phyloP scores from a whole-genome alignment of 2,797 vertebrate genomes.

The Macropodus opercularis region DNA sequence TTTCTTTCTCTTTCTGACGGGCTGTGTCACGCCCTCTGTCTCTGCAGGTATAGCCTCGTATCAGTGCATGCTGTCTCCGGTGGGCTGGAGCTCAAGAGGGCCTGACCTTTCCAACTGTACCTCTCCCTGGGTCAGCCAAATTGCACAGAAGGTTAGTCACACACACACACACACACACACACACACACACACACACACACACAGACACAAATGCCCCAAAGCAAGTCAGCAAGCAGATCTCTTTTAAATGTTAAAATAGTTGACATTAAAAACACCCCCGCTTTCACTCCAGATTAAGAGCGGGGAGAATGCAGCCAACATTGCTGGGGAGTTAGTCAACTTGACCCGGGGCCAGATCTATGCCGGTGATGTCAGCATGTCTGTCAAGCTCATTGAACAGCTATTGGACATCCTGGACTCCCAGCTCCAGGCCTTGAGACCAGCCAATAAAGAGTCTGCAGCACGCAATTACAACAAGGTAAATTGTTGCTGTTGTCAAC shows the following conservation, averaged over 20 bases:
- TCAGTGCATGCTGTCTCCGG: constrained; percentile 87
- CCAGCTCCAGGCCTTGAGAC: constrained; percentile 91
- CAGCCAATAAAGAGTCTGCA: constrained; percentile 90
- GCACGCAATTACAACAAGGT: constrained; percentile 95
- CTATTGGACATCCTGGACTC: constrained; percentile 93
- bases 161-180: constrained; percentile 27
- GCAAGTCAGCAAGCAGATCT: constrained; percentile 45
- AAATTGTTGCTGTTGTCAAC: constrained; percentile 30
- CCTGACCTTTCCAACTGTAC: constrained; percentile 96
- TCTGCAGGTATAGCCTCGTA: constrained; percentile 90
- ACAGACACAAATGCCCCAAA: constrained; percentile 55
- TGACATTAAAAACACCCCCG: constrained; percentile 62
- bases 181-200: no score
- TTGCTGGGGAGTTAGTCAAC: constrained; percentile 90
- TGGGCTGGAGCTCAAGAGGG: constrained; percentile 90
- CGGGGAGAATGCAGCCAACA: constrained; percentile 94
- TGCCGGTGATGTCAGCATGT: constrained; percentile 93
- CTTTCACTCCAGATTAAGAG: constrained; percentile 88
- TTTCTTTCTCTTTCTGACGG: constrained; percentile 16
- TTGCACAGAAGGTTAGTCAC: constrained; percentile 90
- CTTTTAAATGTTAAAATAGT: constrained; percentile 71
- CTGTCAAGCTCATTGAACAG: constrained; percentile 91
- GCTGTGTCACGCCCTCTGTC: constrained; percentile 18
- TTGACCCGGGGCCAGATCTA: constrained; percentile 92
- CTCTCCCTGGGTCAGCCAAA: constrained; percentile 94